A percentile compares a stretch with the other conserved stretches of the same genome.
phyloP scores from a whole-genome alignment of 2,888 invertebrate species.

The Drosophila stalkeri region DNA sequence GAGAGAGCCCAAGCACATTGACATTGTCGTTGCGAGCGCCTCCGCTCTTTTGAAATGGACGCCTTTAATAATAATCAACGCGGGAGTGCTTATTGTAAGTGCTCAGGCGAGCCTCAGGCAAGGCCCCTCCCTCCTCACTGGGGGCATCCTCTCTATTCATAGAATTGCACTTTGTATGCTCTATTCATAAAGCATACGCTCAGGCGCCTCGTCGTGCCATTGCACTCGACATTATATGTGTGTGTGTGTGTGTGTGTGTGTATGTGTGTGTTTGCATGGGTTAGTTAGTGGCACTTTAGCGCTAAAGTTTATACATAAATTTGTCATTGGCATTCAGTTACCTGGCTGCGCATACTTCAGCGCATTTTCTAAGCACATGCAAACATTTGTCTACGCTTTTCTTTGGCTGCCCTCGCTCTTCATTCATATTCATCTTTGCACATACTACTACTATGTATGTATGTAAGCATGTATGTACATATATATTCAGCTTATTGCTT shows the following conservation, averaged over 20 bases:
- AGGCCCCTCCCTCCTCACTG: background rate
- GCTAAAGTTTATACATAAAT: constrained; percentile 80
- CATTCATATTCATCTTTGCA: constrained; percentile 26
- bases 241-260: constrained; percentile 12
- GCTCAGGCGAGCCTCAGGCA: constrained; percentile 55
- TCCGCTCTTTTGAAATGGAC: constrained; percentile 55
- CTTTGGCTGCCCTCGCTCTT: constrained; percentile 41
- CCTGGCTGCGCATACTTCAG: constrained; percentile 52
- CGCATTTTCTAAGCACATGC: constrained; percentile 51
- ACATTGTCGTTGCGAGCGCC: constrained; percentile 72
- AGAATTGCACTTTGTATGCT: constrained; percentile 61
- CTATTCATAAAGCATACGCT: constrained; percentile 70
- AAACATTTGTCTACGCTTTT: constrained; percentile 58
- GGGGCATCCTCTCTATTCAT: constrained; percentile 64
- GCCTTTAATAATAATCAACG: constrained; percentile 79
- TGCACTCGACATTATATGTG: constrained; percentile 62
- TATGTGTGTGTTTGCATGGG: constrained; percentile 52
- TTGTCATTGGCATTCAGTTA: constrained; percentile 79
- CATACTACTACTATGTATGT: background rate
- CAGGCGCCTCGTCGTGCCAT: constrained; percentile 72
- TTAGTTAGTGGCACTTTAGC: constrained; percentile 80
- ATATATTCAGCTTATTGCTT: constrained; percentile 41
- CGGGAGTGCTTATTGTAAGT: constrained; percentile 75
- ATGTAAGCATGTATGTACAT: too few relatives aligned
- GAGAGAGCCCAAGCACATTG: constrained; percentile 71